Conservation (phyloP, 2,888 invertebrate genomes). For the Heliconius aoede region DNA sequence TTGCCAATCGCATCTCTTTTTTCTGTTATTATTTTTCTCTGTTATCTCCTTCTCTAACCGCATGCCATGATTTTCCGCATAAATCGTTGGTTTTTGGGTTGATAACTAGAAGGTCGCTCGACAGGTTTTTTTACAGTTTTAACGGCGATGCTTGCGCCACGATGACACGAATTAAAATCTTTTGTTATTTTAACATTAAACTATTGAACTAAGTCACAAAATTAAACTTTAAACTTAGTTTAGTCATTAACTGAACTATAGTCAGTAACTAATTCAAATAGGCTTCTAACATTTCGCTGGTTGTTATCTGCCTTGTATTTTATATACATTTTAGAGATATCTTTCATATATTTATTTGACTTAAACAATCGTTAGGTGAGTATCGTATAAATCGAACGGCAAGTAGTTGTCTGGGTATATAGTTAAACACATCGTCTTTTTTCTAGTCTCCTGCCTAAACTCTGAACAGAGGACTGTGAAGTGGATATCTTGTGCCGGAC, state of each 20-base stretch:
- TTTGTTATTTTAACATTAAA: constrained; percentile 44
- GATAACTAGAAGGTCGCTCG: constrained; percentile 74
- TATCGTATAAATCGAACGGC: constrained; percentile 1
- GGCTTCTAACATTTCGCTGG: neutral
- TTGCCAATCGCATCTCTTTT: constrained; percentile 79
- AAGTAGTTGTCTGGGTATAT: constrained; percentile 14
- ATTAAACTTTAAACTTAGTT: constrained; percentile 8
- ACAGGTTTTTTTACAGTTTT: constrained; percentile 82
- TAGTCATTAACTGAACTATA: neutral
- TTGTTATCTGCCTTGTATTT: constrained; percentile 4
- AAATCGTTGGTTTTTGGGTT: constrained; percentile 67
- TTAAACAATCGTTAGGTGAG: constrained; percentile 28
- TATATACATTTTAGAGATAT: neutral
- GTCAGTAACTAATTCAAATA: neutral
- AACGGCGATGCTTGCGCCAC: constrained; percentile 68
- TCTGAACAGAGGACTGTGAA: constrained; percentile 46
- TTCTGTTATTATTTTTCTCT: constrained; percentile 56
- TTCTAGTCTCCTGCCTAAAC: constrained; percentile 52
- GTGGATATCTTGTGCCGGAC: constrained; percentile 53
- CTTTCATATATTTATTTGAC: neutral
- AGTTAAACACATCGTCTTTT: constrained; percentile 41
- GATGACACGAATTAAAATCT: constrained; percentile 47
- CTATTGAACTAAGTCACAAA: constrained; percentile 18
- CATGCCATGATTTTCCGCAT: constrained; percentile 57
- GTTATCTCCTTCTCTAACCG: constrained; percentile 66